Base-by-base conservation (phyloP, 2,888 invertebrate genomes). In the Hanleya hanleyi region DNA sequence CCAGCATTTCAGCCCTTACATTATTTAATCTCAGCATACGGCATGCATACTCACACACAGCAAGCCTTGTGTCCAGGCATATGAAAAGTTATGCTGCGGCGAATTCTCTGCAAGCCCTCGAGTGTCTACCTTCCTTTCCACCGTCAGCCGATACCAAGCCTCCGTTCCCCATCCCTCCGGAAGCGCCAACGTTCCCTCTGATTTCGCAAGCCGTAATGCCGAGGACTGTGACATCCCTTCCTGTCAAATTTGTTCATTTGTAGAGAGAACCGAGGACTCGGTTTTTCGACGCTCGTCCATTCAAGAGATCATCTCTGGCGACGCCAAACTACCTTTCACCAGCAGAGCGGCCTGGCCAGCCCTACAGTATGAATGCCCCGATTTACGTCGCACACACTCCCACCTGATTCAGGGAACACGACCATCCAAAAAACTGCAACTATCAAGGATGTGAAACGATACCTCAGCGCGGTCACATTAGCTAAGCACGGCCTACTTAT, bases 1-100 rank as follows among this genome's bases (percentile, higher is more conserved):
- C 0, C 80, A 77, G 37, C 81, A 83, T 68, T 81, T 80, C 67
- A 78, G 79, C 66, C 82, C 79, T 5, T 81, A 73, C 51, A 77
- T 82, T 9, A 74, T 82, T 22, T 80, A 82, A 57, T 80, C 79
- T 18, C 37, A 62, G 3, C 64, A 69, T 18, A 61, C 36, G 6
- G 61, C 75, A n/a, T 80, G 70, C 29, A 71, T 81, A 15, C 68
- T 82, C 0, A 81, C 79, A 0, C 80, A 81, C 70, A 79, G 80
- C 57, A 47, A 77, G 36, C 78, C 78, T 18, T 83, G 81, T 73
- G 81, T 81, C 1, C 79, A 82, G 50, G 78, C 81, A 1, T 71
- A 76, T 41, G 76, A 75, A 12, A 82, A 80, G 35, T 64, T 79
- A 18, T 64, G 76, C 51, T 68, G 79, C 7, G 80, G 81, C 18